Percentiles rank a stretch among this genome's conserved stretches.
Evolutionary conservation across 2,888 invertebrate species (phyloP).

Genomic region (Hirtodrosophila alboralis): DNA sequence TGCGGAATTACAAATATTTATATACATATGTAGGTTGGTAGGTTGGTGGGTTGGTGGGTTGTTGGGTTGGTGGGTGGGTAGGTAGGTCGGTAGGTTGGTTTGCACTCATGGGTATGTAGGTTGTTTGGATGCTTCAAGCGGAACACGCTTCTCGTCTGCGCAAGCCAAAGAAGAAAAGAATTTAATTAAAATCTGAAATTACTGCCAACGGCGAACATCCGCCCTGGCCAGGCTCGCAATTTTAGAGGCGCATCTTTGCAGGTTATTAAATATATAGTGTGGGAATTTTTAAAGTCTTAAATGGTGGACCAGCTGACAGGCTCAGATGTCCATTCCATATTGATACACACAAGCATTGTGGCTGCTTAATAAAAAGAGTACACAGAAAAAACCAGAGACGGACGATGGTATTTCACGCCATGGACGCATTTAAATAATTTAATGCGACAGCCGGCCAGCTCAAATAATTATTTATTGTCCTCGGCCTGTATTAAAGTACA

Average conservation of each 20-base stretch:
- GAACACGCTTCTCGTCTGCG: constrained; percentile 29
- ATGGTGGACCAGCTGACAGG: constrained; percentile 17
- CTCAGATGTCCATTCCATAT: constrained; percentile 10
- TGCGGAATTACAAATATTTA: constrained; percentile 51
- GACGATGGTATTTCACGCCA: constrained; percentile 34
- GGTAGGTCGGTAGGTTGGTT: constrained; percentile 2
- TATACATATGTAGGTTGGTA: constrained; percentile 21
- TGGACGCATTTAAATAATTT: constrained; percentile 50
- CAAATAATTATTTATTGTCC: constrained; percentile 58
- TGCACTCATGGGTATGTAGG: constrained; percentile 31
- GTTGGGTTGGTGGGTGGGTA: background rate
- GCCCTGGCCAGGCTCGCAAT: constrained; percentile 51
- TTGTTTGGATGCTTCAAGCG: constrained; percentile 52
- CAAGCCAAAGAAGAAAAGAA: constrained; percentile 64
- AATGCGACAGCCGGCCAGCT: constrained; percentile 19
- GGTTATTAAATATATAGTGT: constrained; percentile 57
- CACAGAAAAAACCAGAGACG: background rate
- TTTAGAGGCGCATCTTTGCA: constrained; percentile 58
- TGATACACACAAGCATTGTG: constrained; percentile 1
- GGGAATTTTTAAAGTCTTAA: constrained; percentile 31
- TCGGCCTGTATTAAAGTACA: constrained; percentile 2
- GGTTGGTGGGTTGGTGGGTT: background rate
- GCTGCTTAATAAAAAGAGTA: constrained; percentile 16
- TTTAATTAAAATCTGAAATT: constrained; percentile 77
- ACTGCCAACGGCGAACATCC: constrained; percentile 61